phyloP scores from a whole-genome alignment of 2,888 invertebrate genomes.

The Meiosimyza decipiens region DNA sequence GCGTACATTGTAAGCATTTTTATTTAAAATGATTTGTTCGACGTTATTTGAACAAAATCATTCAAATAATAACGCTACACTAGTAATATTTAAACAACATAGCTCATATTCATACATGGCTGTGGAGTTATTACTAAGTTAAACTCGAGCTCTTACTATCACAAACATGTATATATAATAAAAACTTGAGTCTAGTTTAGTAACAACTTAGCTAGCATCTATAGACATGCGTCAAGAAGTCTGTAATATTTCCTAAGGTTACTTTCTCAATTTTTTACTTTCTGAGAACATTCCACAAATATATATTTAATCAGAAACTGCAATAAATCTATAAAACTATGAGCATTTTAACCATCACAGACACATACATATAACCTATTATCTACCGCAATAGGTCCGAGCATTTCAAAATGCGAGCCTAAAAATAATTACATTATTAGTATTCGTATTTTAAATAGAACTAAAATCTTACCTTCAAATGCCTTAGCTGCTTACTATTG shows the following conservation, averaged over 20 bases:
- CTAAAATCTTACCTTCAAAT: constrained; percentile 35
- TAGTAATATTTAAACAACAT: too few relatives aligned
- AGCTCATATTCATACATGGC: neutral
- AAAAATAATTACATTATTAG: neutral
- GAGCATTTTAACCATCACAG: neutral
- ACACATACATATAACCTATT: too few relatives aligned
- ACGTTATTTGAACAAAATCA: too few relatives aligned
- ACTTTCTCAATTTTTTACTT: neutral
- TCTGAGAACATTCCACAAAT: constrained; percentile 17
- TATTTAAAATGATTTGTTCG: too few relatives aligned
- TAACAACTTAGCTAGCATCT: neutral
- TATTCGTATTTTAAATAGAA: neutral
- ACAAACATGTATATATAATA: too few relatives aligned
- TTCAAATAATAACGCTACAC: too few relatives aligned
- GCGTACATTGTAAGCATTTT: too few relatives aligned
- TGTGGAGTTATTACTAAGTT: neutral
- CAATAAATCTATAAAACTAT: constrained; percentile 13
- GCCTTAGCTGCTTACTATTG: constrained; percentile 38
- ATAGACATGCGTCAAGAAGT: neutral
- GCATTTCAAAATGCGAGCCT: constrained; percentile 40
- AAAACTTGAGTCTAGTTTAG: neutral
- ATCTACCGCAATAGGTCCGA: constrained; percentile 33
- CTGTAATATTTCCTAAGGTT: neutral
- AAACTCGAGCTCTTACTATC: neutral
- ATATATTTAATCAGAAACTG: constrained; percentile 27